Evolutionary conservation across 2,113 vertebrate species (phyloP), one percentile per base, ranked within the genome.

Genomic region (Turdus rufiventris): DNA sequence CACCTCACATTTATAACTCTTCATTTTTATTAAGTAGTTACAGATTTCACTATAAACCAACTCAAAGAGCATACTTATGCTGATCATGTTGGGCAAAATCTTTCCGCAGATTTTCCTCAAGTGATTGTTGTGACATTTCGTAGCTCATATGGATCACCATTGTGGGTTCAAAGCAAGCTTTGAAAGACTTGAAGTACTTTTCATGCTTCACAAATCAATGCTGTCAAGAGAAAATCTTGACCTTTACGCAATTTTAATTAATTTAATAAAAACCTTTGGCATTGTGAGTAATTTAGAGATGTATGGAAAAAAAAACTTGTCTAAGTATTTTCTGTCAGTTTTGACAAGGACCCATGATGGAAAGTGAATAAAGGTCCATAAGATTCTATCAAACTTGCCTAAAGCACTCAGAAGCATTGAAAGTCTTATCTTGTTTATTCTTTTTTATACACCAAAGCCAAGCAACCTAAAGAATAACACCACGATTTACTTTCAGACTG

Each of bases 231-330:
- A 62, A 86, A 92, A 93, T 77, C 79, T 94, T 90, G 85, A 95
- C 94, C 85, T 90, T 94, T 94, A 66, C 47, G 24, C 47, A 77
- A 56, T 58, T 95, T 88, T 90, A 88, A 90, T 90, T 96, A 95
- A 85, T 93, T 86, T 96, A 86, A 88, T 79, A 89, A 95, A 95
- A 94, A 72, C 43, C 48, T 88, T 82, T 93, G 61, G 26, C 60
- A 63, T 51, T 2, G 60, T 4, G 5, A 74, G 43, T 80, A 90
- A 93, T 92, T 84, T 80, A 83, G 47, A 77, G 47, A 53, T 0
- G 3, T 56, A 88, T 40, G 54, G 62, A 61, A 88, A 93, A 88
- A 93, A 85, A 86, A 67, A 13, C 38, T 83, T 91, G 33, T 73
- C 70, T 91, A 83, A 94, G 42, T 84, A 76, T 29, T 70, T 92